Percentiles rank a stretch among this genome's conserved stretches.
Conservation (phyloP, 2,113 vertebrate species). For the cat (Felis catus) region DNA sequence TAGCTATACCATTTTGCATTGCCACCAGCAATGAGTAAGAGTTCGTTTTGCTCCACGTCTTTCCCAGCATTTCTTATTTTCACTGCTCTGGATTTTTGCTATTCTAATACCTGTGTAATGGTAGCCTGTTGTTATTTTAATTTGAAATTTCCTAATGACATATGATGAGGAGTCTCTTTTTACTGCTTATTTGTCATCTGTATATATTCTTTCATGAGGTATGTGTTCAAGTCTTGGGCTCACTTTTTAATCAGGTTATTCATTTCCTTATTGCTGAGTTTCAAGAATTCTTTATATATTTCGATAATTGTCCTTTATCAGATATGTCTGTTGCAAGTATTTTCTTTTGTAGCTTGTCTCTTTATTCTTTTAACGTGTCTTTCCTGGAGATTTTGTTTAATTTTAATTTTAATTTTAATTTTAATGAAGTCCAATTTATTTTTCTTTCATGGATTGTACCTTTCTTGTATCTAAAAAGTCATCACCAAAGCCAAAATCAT, state of each 20-base stretch:
- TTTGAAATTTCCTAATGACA: not conserved
- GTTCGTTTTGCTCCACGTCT: fast-evolving
- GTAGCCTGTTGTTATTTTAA: not conserved
- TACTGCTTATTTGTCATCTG: not conserved
- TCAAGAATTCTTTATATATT: not conserved
- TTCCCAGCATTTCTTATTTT: not conserved
- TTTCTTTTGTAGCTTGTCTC: not conserved
- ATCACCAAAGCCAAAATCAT: not conserved
- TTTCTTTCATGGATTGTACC: not conserved
- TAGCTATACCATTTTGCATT: not conserved
- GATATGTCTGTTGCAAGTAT: not conserved
- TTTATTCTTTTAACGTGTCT: too few species aligned
- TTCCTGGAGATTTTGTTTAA: too few species aligned
- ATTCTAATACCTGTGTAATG: not conserved
- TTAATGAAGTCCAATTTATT: too few species aligned
- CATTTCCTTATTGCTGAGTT: not conserved
- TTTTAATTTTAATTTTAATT: too few species aligned
- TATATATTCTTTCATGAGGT: not conserved
- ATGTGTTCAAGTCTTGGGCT: not conserved
- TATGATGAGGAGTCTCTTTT: not conserved
- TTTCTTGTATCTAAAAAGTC: not conserved
- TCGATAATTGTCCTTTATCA: not conserved
- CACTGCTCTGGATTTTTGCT: not conserved
- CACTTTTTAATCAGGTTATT: not conserved
- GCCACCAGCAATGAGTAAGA: not conserved